phyloP scores from a whole-genome alignment of 2,113 vertebrate species.

The Gymnocephalus cernua region DNA sequence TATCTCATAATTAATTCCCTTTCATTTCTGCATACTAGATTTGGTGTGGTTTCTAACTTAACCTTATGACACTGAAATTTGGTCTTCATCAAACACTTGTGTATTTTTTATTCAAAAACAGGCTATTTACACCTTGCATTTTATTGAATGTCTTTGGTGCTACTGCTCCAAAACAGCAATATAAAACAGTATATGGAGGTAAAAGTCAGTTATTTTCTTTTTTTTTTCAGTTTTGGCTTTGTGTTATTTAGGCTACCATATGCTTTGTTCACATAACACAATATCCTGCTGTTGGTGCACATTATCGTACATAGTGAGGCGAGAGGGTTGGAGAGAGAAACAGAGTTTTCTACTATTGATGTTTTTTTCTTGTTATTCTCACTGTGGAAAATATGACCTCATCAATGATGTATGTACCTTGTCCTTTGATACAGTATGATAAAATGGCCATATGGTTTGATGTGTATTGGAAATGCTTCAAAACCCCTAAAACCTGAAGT shows the following conservation, averaged over 20 bases:
- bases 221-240: neutral
- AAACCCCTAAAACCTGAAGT: neutral
- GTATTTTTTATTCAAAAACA: neutral
- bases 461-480: neutral
- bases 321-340: neutral
- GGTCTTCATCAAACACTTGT: neutral
- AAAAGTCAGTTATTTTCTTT: neutral
- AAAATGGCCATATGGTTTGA: neutral
- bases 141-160: neutral
- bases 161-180: neutral
- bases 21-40: neutral
- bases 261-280: neutral
- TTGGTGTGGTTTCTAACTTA: neutral
- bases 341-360: neutral
- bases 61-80: neutral
- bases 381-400: neutral
- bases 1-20: slow-evolving; percentile 19
- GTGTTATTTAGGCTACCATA: neutral
- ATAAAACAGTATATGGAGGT: neutral
- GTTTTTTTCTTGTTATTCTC: neutral
- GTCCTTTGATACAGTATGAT: neutral
- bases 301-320: neutral
- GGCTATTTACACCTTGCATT: neutral
- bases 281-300: neutral
- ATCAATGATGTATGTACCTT: neutral